phyloP scores from a whole-genome alignment of 2,888 invertebrate species.

The Oscheius sp. region DNA sequence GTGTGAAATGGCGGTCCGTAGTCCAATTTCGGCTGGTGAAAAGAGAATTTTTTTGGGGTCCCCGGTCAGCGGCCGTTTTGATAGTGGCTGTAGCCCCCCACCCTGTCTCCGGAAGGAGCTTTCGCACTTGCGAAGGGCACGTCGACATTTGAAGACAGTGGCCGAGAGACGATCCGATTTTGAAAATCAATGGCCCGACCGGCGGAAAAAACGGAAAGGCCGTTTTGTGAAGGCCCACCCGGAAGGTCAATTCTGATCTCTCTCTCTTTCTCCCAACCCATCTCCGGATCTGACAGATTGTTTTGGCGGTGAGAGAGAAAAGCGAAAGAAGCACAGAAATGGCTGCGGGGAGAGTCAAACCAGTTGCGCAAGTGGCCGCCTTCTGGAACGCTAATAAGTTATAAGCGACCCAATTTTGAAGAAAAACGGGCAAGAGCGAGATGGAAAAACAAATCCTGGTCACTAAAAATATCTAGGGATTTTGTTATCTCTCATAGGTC shows the following conservation, averaged over 20 bases:
- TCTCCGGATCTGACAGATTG: neutral
- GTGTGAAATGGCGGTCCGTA: neutral
- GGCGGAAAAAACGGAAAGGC: neutral
- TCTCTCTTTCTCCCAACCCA: neutral
- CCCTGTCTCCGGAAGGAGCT: neutral
- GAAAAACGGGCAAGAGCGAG: neutral
- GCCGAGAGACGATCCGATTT: constrained; percentile 2
- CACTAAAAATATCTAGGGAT: no score
- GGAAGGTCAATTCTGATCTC: neutral
- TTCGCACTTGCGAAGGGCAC: neutral
- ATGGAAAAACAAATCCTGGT: no score
- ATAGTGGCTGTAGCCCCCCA: neutral
- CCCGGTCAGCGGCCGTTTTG: neutral
- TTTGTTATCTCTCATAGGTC: no score
- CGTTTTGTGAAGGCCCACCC: neutral
- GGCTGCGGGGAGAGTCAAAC: neutral
- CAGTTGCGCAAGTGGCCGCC: constrained; percentile 9
- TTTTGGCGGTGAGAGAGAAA: neutral
- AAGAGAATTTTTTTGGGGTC: constrained; percentile 6
- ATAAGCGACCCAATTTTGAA: constrained; percentile 1
- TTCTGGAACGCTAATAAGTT: constrained; percentile 3
- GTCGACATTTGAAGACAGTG: neutral
- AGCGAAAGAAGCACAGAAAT: neutral
- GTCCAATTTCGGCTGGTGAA: constrained; percentile 20
- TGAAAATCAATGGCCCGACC: constrained; percentile 2